phyloP scores from a whole-genome alignment of 2,113 vertebrate genomes.

The Xenopus laevis region DNA sequence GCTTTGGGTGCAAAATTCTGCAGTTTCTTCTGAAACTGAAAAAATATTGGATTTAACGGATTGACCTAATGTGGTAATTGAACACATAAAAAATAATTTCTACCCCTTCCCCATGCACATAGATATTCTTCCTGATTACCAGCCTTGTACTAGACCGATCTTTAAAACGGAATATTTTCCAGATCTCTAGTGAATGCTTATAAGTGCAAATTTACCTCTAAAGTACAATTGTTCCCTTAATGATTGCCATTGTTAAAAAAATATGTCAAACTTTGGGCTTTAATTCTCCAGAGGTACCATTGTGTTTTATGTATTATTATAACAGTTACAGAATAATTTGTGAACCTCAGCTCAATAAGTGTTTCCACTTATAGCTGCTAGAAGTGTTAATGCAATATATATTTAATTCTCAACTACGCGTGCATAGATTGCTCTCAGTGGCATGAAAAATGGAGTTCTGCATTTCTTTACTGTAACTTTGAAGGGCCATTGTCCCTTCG shows the following conservation, averaged over 20 bases:
- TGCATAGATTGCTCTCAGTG: conserved; percentile 7
- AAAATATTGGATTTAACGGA: no score
- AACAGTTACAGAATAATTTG: conserved; percentile 25
- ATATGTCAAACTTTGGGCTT: conserved; percentile 17
- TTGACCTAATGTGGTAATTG: no score
- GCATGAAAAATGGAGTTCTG: no score
- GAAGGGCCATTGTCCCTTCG: no score
- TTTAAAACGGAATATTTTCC: conserved; percentile 25
- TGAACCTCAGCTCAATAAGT: conserved; percentile 23
- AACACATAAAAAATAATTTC: no score
- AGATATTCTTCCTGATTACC: conserved; percentile 17
- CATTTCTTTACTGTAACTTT: no score
- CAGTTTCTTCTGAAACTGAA: no score
- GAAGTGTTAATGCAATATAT: conserved; percentile 36
- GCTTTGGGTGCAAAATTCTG: no score
- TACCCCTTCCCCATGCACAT: no score
- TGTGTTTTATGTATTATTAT: conserved; percentile 23
- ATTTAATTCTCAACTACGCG: conserved; percentile 22
- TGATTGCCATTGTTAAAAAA: conserved; percentile 37
- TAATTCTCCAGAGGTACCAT: conserved; percentile 23
- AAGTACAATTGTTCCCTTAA: conserved; percentile 36
- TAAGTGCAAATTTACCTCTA: conserved; percentile 31
- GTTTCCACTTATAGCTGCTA: conserved; percentile 16
- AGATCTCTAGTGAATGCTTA: conserved; percentile 24
- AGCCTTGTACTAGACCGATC: conserved; percentile 18